Evolutionary conservation across 2,888 invertebrate species (phyloP), one percentile per base, ranked within the genome.

Genomic region (Podabrus alpinus): DNA sequence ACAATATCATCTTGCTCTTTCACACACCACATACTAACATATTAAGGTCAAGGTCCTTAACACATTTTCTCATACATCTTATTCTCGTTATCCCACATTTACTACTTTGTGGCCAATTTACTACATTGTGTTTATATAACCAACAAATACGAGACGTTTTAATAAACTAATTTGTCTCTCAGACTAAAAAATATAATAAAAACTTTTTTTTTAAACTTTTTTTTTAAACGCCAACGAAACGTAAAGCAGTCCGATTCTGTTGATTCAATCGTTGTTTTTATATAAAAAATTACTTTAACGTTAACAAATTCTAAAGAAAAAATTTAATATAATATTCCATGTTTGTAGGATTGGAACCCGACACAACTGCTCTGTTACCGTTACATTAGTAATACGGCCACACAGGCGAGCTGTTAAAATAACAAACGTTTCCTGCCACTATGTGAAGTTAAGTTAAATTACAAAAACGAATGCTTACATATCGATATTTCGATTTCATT

Each of bases 41-140:
- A 74, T 76, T 74, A 73, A 73, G 76, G 76, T 76, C 75, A 76
- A 76, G 75, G 75, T 76, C 68, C 73, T 75, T 74, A 74, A 70
- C 74, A 64, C 62, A 64, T 71, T 74, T 68, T 68, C 45, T 69
- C 66, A 69, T 73, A 62, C 69, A 73, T 69, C 69, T 73, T 73
- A 66, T 66, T 69, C 69, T 66, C 59, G 59, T 73, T 73, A 67
- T 62, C 72, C 21, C 61, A 17, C 64, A 62, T 66, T 71, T 25
- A 59, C n/a, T 25, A 24, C 15, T 66, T 71, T 71, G 25, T 7
- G 61, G 15, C 59, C 61, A 69, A 69, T 66, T 61, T 71, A 64
- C 21, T 64, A 64, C n/a, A 45, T 45, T 45, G 45, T 45, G 45
- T 45, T 19, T 59, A 59, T 68, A 45, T 45, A 59, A 45, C 68